phyloP scores from a whole-genome alignment of 92 coral and sea anemone species.

The Paramuricea clavata region DNA sequence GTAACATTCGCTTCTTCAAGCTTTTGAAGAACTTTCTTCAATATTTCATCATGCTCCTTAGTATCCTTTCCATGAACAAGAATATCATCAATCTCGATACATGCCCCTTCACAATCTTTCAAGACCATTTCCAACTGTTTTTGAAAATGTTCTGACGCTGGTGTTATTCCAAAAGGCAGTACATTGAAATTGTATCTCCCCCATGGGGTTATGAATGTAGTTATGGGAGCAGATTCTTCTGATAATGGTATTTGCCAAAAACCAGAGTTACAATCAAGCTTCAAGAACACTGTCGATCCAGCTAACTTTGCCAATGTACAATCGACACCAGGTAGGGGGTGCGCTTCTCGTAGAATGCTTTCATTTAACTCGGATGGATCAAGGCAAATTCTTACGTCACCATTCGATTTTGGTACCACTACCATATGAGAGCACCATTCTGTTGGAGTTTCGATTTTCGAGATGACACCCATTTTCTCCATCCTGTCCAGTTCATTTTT shows the following conservation, averaged over 20 bases:
- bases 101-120: slow-evolving; percentile 33
- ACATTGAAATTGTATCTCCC: slow-evolving; percentile 9
- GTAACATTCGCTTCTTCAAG: slow-evolving; percentile 33
- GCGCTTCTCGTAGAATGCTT: slow-evolving; percentile 24
- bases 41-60: slow-evolving; percentile 11
- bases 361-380: slow-evolving; percentile 31
- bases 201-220: slow-evolving; percentile 27
- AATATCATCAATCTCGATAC: slow-evolving; percentile 28
- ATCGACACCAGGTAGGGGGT: slow-evolving; percentile 33
- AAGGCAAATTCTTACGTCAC: slow-evolving; percentile 30
- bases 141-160: slow-evolving; percentile 48
- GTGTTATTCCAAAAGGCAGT: slow-evolving; percentile 41
- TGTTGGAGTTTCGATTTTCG: slow-evolving; percentile 21
- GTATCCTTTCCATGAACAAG: slow-evolving; percentile 24
- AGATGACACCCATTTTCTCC: slow-evolving; percentile 37
- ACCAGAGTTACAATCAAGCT: slow-evolving; percentile 27
- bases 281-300: slow-evolving; percentile 29
- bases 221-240: neutral
- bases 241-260: slow-evolving; percentile 36
- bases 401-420: slow-evolving; percentile 31
- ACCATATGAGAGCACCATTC: slow-evolving; percentile 36
- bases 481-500: slow-evolving; percentile 12
- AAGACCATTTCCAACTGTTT: slow-evolving; percentile 34
- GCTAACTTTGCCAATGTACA: slow-evolving; percentile 9
- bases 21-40: slow-evolving; percentile 10